These are phyloP conservation scores for Onychorhynchus coronatus DNA, from an alignment of 2,113 vertebrate species.

Conservation along the genomic window DNA sequence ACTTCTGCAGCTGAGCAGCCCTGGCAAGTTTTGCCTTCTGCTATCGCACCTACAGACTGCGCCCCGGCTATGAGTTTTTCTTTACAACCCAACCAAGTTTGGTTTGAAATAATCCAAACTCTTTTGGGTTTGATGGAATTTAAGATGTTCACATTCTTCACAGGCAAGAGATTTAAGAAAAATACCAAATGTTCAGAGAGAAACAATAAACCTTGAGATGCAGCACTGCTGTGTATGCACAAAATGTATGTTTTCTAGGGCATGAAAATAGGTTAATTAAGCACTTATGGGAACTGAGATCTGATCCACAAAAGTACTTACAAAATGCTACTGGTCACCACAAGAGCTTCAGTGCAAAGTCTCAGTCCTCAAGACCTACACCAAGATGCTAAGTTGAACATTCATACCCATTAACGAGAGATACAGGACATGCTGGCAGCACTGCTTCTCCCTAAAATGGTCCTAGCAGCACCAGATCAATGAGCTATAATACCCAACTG, in stretches of 20 bases:
- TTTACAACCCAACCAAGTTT: not conserved
- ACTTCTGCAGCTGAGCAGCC: not conserved
- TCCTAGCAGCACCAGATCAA: not conserved
- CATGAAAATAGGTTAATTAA: not conserved
- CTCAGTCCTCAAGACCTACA: not conserved
- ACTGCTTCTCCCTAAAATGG: not conserved
- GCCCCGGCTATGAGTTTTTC: accelerated
- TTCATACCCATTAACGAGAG: not conserved
- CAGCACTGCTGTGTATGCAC: not conserved
- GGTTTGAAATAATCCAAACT: not conserved
- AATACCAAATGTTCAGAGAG: not conserved
- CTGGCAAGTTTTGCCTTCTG: not conserved
- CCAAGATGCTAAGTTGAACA: not conserved
- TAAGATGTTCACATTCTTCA: not conserved
- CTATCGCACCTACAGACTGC: not conserved
- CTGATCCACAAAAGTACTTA: not conserved
- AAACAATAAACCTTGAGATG: not conserved
- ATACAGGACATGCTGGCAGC: not conserved
- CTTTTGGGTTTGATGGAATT: not conserved
- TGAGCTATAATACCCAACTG: not conserved
- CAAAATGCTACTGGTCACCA: not conserved
- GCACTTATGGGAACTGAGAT: not conserved
- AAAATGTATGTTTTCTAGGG: not conserved
- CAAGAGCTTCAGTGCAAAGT: not conserved
- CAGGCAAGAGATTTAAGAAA: not conserved